Conservation (phyloP, 2,797 vertebrate genomes). For the Premnoplex brunnescens region DNA sequence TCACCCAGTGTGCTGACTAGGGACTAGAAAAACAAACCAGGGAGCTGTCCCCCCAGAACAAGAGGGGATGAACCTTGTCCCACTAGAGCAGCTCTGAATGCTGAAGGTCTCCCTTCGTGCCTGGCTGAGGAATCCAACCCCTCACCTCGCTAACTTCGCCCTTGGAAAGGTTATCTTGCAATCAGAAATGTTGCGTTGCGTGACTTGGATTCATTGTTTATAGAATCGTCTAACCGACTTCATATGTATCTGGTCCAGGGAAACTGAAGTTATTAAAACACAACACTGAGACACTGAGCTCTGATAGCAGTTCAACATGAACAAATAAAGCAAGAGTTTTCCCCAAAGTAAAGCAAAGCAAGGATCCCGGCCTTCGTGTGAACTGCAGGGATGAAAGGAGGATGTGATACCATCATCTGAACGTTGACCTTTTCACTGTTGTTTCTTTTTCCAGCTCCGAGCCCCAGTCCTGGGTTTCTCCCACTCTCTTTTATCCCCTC, state of each 20-base stretch:
- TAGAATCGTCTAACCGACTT: constrained; percentile 74
- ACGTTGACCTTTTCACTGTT: constrained; percentile 74
- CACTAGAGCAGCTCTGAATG: not conserved
- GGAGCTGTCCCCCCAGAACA: constrained; percentile 9
- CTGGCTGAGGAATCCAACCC: constrained; percentile 60
- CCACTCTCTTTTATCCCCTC: constrained; percentile 61
- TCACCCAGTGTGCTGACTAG: constrained; percentile 3
- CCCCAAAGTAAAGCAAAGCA: constrained; percentile 72
- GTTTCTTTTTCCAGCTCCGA: constrained; percentile 73
- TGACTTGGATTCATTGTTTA: constrained; percentile 76
- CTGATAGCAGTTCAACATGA: constrained; percentile 76
- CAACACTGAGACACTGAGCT: constrained; percentile 72
- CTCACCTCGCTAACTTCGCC: constrained; percentile 51
- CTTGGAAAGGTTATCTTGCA: constrained; percentile 71
- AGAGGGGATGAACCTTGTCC: not conserved
- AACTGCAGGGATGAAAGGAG: constrained; percentile 76
- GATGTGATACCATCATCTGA: constrained; percentile 77
- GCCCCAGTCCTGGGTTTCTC: constrained; percentile 42
- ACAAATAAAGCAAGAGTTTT: constrained; percentile 78
- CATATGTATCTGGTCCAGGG: constrained; percentile 77
- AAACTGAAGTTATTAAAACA: constrained; percentile 77
- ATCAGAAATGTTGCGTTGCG: constrained; percentile 70
- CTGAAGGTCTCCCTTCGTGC: constrained; percentile 20
- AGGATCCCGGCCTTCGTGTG: constrained; percentile 72
- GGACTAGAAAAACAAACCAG: constrained; percentile 47